A percentile compares a stretch with the other conserved stretches of the same genome.
Conservation (phyloP, 2,113 vertebrate genomes). For the Burhinus bistriatus region DNA sequence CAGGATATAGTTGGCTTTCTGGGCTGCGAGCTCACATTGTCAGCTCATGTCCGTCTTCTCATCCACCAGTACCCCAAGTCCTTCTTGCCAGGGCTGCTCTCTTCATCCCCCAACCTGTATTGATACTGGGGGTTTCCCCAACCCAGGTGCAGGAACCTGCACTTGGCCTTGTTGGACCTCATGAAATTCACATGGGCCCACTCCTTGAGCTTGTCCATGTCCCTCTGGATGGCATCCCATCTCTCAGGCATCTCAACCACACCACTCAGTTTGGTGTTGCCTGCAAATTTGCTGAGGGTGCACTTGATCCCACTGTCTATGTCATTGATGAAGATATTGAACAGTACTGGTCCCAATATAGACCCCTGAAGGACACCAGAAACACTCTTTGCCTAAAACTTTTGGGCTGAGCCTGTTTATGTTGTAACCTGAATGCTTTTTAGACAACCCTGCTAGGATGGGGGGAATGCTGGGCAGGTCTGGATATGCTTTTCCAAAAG, state of each 20-base stretch:
- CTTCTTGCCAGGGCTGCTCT: background rate
- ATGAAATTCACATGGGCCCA: background rate
- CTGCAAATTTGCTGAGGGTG: background rate
- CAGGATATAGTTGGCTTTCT: background rate
- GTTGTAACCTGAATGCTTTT: background rate
- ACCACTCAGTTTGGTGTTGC: background rate
- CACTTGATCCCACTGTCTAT: background rate
- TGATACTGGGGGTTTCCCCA: background rate
- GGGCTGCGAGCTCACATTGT: background rate
- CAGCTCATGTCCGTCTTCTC: background rate
- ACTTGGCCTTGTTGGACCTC: background rate
- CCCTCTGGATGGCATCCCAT: background rate
- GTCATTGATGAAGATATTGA: background rate
- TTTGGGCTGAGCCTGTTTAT: background rate
- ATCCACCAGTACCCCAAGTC: background rate
- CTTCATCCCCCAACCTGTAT: background rate
- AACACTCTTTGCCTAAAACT: background rate
- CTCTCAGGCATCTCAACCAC: background rate
- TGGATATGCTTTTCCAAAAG: background rate
- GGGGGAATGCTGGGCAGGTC: background rate
- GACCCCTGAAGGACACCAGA: background rate
- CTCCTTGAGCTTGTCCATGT: background rate
- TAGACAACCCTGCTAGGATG: background rate
- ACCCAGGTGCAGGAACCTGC: background rate
- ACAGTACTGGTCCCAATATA: background rate